A percentile compares a stretch with the other conserved stretches of the same genome.
Conservation (phyloP, 2,113 vertebrate genomes). For the Hypanus sabinus region DNA sequence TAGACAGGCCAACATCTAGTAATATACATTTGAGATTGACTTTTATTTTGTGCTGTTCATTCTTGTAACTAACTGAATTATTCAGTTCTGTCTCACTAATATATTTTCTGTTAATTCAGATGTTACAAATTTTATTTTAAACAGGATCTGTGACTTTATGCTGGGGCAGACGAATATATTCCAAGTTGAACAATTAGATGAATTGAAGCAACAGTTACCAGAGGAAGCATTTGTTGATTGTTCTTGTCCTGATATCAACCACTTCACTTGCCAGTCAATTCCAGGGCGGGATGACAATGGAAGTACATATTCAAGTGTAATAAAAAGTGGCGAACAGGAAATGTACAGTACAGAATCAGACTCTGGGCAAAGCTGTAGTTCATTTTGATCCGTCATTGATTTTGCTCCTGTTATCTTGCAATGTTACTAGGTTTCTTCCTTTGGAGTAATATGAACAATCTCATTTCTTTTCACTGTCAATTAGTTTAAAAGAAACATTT, state of each 20-base stretch:
- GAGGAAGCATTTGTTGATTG: conserved; percentile 72
- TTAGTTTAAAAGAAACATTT: background rate
- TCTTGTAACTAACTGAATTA: background rate
- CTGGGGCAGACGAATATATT: conserved; percentile 83
- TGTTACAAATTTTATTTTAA: conserved; percentile 42
- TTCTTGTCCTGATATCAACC: conserved; percentile 67
- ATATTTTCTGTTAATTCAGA: background rate
- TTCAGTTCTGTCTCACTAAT: background rate
- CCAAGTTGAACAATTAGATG: conserved; percentile 82
- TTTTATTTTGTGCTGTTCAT: background rate
- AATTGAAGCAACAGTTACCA: conserved; percentile 73
- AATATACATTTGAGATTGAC: background rate
- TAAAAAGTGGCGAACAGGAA: conserved; percentile 25
- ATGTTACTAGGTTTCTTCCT: background rate
- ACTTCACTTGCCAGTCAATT: conserved; percentile 50
- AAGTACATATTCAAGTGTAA: conserved; percentile 42
- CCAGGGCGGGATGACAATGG: conserved; percentile 44
- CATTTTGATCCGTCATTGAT: background rate
- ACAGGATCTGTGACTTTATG: conserved; percentile 83
- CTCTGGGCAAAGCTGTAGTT: conserved; percentile 54
- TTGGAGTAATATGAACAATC: background rate
- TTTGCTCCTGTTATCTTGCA: background rate
- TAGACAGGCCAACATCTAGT: too few species aligned
- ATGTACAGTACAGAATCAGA: conserved; percentile 49
- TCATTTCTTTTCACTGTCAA: background rate